Evolutionary conservation across 2,888 invertebrate species (phyloP).

Genomic region (Eupeodes latifasciatus): DNA sequence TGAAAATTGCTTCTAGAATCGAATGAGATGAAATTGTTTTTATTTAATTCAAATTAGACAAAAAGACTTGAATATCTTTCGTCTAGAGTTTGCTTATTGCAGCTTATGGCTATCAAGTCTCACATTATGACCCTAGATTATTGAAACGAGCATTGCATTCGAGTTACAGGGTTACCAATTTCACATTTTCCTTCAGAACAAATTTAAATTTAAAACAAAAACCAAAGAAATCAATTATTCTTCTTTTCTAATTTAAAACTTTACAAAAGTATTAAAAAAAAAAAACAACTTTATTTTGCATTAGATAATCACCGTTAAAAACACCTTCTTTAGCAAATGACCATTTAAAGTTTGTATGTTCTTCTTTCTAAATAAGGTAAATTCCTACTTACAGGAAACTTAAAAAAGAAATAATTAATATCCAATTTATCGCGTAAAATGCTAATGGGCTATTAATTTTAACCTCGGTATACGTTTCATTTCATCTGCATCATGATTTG

Average conservation of each 20-base stretch:
- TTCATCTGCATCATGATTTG: not conserved
- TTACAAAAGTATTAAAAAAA: not conserved
- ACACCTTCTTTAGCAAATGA: not conserved
- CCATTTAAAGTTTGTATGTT: not conserved
- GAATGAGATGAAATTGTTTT: no score
- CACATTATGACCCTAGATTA: not conserved
- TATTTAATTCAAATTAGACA: no score
- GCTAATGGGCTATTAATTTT: slow-evolving; percentile 15
- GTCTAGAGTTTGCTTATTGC: not conserved
- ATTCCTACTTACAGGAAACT: not conserved
- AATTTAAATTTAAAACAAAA: not conserved
- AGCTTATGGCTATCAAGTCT: not conserved
- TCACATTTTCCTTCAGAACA: not conserved
- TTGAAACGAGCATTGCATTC: not conserved
- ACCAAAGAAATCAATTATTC: not conserved
- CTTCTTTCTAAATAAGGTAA: not conserved
- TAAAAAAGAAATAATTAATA: slow-evolving; percentile 5
- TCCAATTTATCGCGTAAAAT: slow-evolving; percentile 21
- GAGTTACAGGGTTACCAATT: not conserved
- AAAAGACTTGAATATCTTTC: no score
- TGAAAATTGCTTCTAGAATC: no score
- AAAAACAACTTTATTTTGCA: not conserved
- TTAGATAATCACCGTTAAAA: not conserved
- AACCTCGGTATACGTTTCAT: not conserved
- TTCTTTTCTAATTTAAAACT: not conserved